Base-by-base conservation (phyloP, 1,140 invertebrate genomes). In the Drosophila ficusphila region DNA sequence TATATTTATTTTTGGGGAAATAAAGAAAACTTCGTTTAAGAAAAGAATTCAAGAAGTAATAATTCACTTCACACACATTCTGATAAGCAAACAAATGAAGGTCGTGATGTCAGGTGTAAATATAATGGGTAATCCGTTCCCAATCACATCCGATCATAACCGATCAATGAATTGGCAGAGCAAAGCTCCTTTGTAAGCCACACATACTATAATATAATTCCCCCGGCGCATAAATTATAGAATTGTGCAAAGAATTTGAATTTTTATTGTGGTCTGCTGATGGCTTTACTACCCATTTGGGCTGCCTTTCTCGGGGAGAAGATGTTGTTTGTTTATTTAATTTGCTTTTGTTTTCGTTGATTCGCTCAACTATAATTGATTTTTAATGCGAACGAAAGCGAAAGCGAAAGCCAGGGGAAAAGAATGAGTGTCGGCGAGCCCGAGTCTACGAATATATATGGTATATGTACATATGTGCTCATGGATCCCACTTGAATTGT, bases 281-380 rank as follows among this genome's bases (percentile, higher is more conserved):
- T 72, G 33, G 51, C 31, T 58, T 68, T 48, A 38, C 14, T 48
- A 25, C 5, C 14, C 41, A 14, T 18, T 11, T 16, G 31, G n/a
- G 51, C 56, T 73, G 72, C 69, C 38, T 64, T 74, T 54, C 36
- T 18, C 36, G n/a, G n/a, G 19, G 5, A 12, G 41, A 7, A 39
- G 36, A 41, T 44, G 16, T 60, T 51, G 57, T 54, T 65, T 56
- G 33, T 57, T 46, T 34, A 51, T 54, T 54, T 69, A 29, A 36
- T 52, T 48, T 47, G 5, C 29, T 12, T 47, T 34, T 38, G 21
- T 14, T 57, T 61, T 70, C 39, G 34, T 38, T 49, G 11, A 14
- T 23, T 14, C 12, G 52, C 25, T 19, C 34, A 56, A 44, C 60
- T 76, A 57, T 81, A 71, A 79, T 81, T 76, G 67, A 72, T 81